These are phyloP conservation scores for Scortum barcoo DNA, from an alignment of 2,113 vertebrate species.

Conservation along the genomic window DNA sequence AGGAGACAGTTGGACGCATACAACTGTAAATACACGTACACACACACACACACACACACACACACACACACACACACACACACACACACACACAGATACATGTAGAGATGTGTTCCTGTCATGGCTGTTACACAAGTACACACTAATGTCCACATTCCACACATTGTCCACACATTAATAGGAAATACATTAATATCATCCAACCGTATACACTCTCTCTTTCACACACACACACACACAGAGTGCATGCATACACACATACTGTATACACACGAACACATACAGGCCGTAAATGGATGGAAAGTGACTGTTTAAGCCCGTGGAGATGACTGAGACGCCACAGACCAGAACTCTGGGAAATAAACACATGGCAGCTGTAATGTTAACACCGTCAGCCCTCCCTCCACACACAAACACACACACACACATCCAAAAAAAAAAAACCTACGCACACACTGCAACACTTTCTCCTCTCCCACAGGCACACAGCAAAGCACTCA, in stretches of 20 bases:
- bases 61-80: no score
- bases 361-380: conserved; percentile 78
- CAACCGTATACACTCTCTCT: no score
- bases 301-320: conserved; percentile 67
- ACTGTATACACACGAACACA: conserved; percentile 32
- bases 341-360: conserved; percentile 76
- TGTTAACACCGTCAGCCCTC: conserved; percentile 69
- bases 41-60: conserved; percentile 20
- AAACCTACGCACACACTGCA: not conserved
- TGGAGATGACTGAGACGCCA: conserved; percentile 70
- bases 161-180: conserved; percentile 43
- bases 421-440: not conserved
- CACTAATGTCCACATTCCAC: conserved; percentile 33
- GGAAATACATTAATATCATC: conserved; percentile 39
- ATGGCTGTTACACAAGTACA: conserved; percentile 14
- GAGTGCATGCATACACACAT: conserved; percentile 10
- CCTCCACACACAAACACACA: conserved; percentile 27
- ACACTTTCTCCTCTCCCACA: conserved; percentile 12
- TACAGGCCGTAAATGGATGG: conserved; percentile 65
- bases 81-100: not conserved
- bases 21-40: conserved; percentile 69
- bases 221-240: not conserved
- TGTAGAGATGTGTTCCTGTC: conserved; percentile 1
- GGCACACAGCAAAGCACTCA: conserved; percentile 36
- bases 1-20: conserved; percentile 66